These are phyloP conservation scores for Saccostrea cuccullata DNA, from an alignment of 1,140 invertebrate genomes.

Conservation along the genomic window DNA sequence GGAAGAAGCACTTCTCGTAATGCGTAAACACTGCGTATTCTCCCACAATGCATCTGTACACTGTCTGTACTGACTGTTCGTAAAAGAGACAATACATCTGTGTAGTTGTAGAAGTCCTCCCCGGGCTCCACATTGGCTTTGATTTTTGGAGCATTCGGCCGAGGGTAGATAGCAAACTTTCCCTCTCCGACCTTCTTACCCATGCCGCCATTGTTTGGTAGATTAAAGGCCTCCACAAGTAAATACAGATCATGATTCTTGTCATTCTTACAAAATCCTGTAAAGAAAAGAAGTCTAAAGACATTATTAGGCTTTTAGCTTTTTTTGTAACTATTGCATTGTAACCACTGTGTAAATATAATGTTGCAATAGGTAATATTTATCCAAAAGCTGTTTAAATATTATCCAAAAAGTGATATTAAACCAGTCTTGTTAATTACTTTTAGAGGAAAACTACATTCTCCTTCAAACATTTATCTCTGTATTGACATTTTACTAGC, in stretches of 20 bases:
- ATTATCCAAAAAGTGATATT: too few relatives aligned
- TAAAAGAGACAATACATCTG: constrained; percentile 68
- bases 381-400: too few relatives aligned
- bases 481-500: too few relatives aligned
- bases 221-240: constrained; percentile 71
- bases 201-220: constrained; percentile 63
- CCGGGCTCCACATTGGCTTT: constrained; percentile 72
- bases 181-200: constrained; percentile 73
- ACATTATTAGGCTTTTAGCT: too few relatives aligned
- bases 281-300: constrained; percentile 18
- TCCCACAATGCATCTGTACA: constrained; percentile 75
- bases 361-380: too few relatives aligned
- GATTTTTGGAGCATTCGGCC: constrained; percentile 73
- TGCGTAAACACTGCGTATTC: constrained; percentile 68
- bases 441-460: too few relatives aligned
- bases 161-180: constrained; percentile 75
- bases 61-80: constrained; percentile 67
- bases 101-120: constrained; percentile 72
- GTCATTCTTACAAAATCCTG: constrained; percentile 77
- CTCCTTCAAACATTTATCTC: too few relatives aligned
- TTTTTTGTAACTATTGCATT: too few relatives aligned
- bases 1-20: constrained; percentile 62
- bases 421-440: too few relatives aligned
- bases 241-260: constrained; percentile 75
- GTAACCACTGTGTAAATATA: too few relatives aligned